Percentiles rank a stretch among this genome's conserved stretches.
Evolutionary conservation across 2,888 invertebrate species (phyloP).

Genomic region (Tipula vernalis): DNA sequence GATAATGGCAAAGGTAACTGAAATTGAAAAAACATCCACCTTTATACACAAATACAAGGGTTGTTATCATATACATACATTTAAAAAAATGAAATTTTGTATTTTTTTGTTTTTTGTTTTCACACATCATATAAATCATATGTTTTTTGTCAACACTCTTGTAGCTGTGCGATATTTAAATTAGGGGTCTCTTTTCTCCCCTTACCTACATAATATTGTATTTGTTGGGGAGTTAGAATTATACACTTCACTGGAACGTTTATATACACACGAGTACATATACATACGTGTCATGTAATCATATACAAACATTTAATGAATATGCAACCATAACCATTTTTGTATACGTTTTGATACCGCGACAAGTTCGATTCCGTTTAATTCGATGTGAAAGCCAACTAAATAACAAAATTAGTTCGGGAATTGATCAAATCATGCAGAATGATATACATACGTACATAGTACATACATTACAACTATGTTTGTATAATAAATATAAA

Average conservation of each 20-base stretch:
- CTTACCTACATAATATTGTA: background rate
- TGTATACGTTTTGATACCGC: background rate
- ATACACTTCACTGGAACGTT: no score
- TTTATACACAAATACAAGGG: background rate
- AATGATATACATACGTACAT: background rate
- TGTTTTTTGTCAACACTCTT: background rate
- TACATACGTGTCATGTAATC: background rate
- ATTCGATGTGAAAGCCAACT: background rate
- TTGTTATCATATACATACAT: background rate
- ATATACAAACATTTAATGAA: background rate
- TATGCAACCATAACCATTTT: background rate
- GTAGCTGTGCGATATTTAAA: background rate
- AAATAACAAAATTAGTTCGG: background rate
- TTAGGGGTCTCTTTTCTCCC: no score
- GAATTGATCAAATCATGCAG: background rate
- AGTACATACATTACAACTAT: no score
- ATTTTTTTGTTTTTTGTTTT: background rate
- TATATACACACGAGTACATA: background rate
- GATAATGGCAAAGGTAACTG: background rate
- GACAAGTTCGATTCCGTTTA: background rate
- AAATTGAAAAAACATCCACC: background rate
- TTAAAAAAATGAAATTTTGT: background rate
- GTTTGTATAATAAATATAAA: background rate
- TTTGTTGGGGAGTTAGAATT: background rate
- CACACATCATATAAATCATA: background rate